These are phyloP conservation scores for Acrobasis repandana DNA, from an alignment of 2,888 invertebrate genomes.

Conservation along the genomic window DNA sequence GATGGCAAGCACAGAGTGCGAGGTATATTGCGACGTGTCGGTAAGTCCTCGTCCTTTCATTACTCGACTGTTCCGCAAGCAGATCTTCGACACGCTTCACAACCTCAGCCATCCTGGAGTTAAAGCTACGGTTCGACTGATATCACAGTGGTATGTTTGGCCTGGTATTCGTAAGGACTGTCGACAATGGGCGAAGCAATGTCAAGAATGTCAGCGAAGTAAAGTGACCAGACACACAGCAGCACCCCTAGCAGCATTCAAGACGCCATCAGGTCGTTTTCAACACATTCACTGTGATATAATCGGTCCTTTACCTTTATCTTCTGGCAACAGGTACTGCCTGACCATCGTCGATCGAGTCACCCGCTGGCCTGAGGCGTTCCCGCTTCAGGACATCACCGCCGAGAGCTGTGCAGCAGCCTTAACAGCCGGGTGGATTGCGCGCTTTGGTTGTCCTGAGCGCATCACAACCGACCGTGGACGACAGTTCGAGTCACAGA, in stretches of 20 bases:
- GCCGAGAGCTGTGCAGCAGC: slow-evolving; percentile 47
- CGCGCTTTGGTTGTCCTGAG: slow-evolving; percentile 33
- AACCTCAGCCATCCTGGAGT: slow-evolving; percentile 35
- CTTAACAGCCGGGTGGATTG: slow-evolving; percentile 36
- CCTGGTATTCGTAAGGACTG: slow-evolving; percentile 30
- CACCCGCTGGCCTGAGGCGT: slow-evolving; percentile 50
- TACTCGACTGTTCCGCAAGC: slow-evolving; percentile 26
- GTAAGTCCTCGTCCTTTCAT: no score
- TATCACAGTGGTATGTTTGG: slow-evolving; percentile 28
- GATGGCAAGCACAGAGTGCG: no score
- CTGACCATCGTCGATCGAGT: slow-evolving; percentile 41
- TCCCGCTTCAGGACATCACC: slow-evolving; percentile 40
- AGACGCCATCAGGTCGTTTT: slow-evolving; percentile 42
- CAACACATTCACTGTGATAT: slow-evolving; percentile 46
- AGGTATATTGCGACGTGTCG: no score
- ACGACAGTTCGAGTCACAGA: slow-evolving; percentile 33
- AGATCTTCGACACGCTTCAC: slow-evolving; percentile 34
- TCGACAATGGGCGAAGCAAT: slow-evolving; percentile 38
- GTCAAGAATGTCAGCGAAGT: slow-evolving; percentile 45
- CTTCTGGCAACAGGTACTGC: slow-evolving; percentile 33
- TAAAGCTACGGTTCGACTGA: slow-evolving; percentile 32
- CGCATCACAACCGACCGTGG: slow-evolving; percentile 51
- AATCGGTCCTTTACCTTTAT: slow-evolving; percentile 35
- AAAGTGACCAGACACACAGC: slow-evolving; percentile 38
- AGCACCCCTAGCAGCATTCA: background rate